Base-by-base conservation (phyloP, 1,140 invertebrate species). In the Rhagoletis pomonella region DNA sequence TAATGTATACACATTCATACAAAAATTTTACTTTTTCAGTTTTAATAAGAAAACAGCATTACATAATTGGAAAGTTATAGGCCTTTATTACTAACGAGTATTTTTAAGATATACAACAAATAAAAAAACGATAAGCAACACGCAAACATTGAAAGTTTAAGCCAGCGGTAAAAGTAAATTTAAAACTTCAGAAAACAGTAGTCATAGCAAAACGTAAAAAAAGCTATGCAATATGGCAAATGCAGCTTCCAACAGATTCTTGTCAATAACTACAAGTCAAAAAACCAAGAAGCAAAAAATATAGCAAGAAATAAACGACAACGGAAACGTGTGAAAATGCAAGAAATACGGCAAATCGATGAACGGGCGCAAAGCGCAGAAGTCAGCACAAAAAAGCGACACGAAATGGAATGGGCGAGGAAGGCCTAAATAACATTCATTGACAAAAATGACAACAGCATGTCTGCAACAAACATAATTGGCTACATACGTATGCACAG, bases 381-480 rank as follows among this genome's bases (percentile, higher is more conserved):
- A 9, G 6, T 42, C 42, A 47, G n/a, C 14, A 17, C 50, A 44
- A 44, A 42, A 44, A 47, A 12, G 14, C 47, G 55, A 55, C 29
- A n/a, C 17, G 4, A 7, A n/a, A 55, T 55, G 73, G 4, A 55
- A 55, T 81, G 7, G 47, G 73, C 47, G 73, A 42, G 17, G 55
- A 81, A 81, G 19, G 44, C 44, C 55, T 81, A 81, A 81, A 77
- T 50, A 47, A 81, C 47, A 58, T 47, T 9, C 73, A 81, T 81
- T 81, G 73, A 81, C 73, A 81, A n/a, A 17, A 81, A 47, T 58
- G 73, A 81, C 73, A 81, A 81, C 73, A 81, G 29, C 73, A 81
- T 4, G 19, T 47, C 14, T 55, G 2, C 73, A 42, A 6, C 73
- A 42, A 6, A 81, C 12, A 81, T 81, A 81, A 81, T n/a, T n/a